Evolutionary conservation across 2,797 vertebrate species (phyloP).

Genomic region (Moxostoma hubbsi): DNA sequence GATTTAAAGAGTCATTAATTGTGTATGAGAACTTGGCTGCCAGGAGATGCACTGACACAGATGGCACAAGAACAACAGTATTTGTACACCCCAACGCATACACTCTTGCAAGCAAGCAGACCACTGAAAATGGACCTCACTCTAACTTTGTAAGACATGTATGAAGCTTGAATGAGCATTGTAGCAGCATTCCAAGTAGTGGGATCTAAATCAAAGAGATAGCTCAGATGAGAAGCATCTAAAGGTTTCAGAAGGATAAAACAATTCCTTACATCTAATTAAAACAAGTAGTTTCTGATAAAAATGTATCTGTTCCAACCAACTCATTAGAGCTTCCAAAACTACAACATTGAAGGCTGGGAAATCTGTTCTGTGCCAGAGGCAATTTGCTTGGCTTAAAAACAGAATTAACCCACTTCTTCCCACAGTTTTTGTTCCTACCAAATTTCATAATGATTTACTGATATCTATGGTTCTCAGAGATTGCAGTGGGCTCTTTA

Average conservation of each 20-base stretch:
- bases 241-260: constrained; percentile 8
- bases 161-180: constrained; percentile 40
- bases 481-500: neutral
- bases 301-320: neutral
- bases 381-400: constrained; percentile 19
- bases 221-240: constrained; percentile 9
- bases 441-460: constrained; percentile 13
- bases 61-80: constrained; percentile 6
- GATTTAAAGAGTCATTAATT: constrained; percentile 44
- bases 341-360: neutral
- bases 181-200: neutral
- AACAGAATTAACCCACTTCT: constrained; percentile 23
- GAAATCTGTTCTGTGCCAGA: constrained; percentile 12
- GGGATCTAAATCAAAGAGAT: constrained; percentile 3
- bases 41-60: constrained; percentile 33
- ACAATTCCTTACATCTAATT: neutral
- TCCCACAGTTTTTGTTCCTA: neutral
- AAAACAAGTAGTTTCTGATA: neutral
- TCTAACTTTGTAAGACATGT: constrained; percentile 19
- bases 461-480: neutral
- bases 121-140: neutral
- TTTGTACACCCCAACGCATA: constrained; percentile 12
- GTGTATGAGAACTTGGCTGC: constrained; percentile 28
- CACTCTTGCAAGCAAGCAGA: constrained; percentile 30
- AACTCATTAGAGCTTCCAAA: neutral